A percentile compares a stretch with the other conserved stretches of the same genome.
Conservation (phyloP, 2,888 invertebrate genomes). For the Pterostichus madidus region DNA sequence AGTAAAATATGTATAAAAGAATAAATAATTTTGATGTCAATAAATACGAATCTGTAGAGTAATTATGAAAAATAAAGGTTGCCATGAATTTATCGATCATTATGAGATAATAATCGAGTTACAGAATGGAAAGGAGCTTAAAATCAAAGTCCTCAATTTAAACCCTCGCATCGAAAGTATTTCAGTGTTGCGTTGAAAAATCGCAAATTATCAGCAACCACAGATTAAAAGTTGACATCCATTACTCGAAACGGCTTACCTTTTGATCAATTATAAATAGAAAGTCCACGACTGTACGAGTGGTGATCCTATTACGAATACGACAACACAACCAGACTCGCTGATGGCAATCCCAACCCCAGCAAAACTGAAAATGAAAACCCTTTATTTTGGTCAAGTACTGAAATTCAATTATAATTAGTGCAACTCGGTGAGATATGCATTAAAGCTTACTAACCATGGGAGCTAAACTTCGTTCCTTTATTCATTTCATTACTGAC, state of each 20-base stretch:
- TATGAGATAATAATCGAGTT: too few relatives aligned
- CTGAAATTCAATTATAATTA: slow-evolving; percentile 24
- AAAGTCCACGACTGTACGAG: neutral
- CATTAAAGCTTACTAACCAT: slow-evolving; percentile 17
- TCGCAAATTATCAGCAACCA: too few relatives aligned
- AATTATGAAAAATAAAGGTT: too few relatives aligned
- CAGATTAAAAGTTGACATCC: neutral
- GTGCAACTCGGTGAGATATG: slow-evolving; percentile 21
- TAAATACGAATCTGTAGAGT: too few relatives aligned
- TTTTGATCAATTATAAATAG: slow-evolving; percentile 2
- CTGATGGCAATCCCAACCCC: neutral
- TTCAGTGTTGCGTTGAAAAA: too few relatives aligned
- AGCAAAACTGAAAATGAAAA: neutral
- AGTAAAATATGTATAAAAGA: too few relatives aligned
- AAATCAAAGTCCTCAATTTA: too few relatives aligned
- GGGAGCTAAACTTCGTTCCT: slow-evolving; percentile 19
- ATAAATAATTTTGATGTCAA: too few relatives aligned
- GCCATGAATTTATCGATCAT: too few relatives aligned
- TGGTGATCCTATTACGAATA: neutral
- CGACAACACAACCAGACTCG: neutral
- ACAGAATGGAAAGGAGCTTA: too few relatives aligned
- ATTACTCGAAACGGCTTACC: neutral
- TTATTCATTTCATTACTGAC: neutral
- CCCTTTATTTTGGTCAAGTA: slow-evolving; percentile 28
- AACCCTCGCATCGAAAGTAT: too few relatives aligned